Evolutionary conservation across 2,888 invertebrate species (phyloP), one percentile per base, ranked within the genome.

Genomic region (Parnassius glacialis): DNA sequence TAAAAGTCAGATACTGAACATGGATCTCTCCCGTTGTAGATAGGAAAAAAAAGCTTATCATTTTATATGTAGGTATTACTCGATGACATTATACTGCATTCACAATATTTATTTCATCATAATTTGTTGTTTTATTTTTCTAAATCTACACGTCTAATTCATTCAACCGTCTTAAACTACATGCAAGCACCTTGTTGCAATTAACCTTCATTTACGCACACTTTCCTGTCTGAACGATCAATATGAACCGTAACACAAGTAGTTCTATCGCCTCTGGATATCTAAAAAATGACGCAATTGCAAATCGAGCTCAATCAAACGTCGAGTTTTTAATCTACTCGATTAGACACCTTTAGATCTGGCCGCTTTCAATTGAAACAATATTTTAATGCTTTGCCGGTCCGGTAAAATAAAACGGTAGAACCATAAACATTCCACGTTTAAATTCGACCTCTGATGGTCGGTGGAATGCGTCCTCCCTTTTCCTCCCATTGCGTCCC

Each of bases 351-450:
- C 83, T 77, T 84, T 82, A 85, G 89, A 88, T 87, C 82, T 81
- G 79, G 83, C 90, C 90, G 88, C 87, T 84, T 87, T 88, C 90
- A 90, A 91, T 90, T 90, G 90, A 89, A 90, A 90, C 90, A 90
- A 90, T 90, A 90, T 91, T 88, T 34, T 85, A 89, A 91, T 83
- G 83, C 85, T 84, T 83, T 83, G 84, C 87, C 88, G 87, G 81
- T 81, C 79, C 76, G 82, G 83, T 86, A 90, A 91, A 91, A 90
- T 89, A 90, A 90, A 90, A 90, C 90, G 88, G 90, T 89, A 89
- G 88, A 90, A 86, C 88, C 88, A 91, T 91, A 91, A 91, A 91
- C 91, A 90, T 91, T 91, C 91, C 90, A 90, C 88, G 84, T 90
- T 90, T 87, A 88, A 87, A 89, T 90, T 88, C 90, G 90, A 88